Evolutionary conservation across 1,140 invertebrate species (phyloP).

Genomic region (Callitettix versicolor): DNA sequence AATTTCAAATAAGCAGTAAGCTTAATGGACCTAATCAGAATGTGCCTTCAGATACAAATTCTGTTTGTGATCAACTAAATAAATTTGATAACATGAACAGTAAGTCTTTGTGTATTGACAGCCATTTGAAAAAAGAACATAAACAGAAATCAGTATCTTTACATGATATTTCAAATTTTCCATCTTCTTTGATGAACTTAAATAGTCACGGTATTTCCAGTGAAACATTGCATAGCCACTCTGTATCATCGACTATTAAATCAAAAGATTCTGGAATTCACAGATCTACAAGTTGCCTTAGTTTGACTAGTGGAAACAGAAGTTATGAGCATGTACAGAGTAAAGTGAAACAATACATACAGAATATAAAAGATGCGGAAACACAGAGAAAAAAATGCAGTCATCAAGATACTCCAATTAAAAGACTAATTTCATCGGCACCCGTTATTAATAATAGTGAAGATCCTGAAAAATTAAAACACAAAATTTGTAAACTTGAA

Average conservation of each 20-base stretch:
- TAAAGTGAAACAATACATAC: slow-evolving; percentile 13
- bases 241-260: slow-evolving; percentile 10
- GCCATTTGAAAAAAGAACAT: too few relatives aligned
- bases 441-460: neutral
- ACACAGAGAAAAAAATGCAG: slow-evolving; percentile 1
- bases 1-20: too few relatives aligned
- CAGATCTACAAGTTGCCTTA: slow-evolving; percentile 10
- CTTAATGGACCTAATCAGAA: too few relatives aligned
- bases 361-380: slow-evolving; percentile 15
- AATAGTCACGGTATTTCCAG: slow-evolving; percentile 6
- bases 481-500: slow-evolving; percentile 10
- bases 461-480: neutral
- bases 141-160: slow-evolving; percentile 3
- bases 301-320: slow-evolving; percentile 11
- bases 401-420: too few relatives aligned
- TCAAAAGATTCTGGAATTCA: slow-evolving; percentile 16
- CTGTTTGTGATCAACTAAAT: too few relatives aligned
- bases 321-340: slow-evolving; percentile 14
- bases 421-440: neutral
- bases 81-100: too few relatives aligned
- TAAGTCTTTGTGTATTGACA: too few relatives aligned
- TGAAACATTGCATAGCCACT: slow-evolving; percentile 14
- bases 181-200: neutral
- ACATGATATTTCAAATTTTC: slow-evolving; percentile 10
- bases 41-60: too few relatives aligned